These are phyloP conservation scores for Acromyrmex echinatior DNA, from an alignment of 1,140 invertebrate species.

Conservation along the genomic window DNA sequence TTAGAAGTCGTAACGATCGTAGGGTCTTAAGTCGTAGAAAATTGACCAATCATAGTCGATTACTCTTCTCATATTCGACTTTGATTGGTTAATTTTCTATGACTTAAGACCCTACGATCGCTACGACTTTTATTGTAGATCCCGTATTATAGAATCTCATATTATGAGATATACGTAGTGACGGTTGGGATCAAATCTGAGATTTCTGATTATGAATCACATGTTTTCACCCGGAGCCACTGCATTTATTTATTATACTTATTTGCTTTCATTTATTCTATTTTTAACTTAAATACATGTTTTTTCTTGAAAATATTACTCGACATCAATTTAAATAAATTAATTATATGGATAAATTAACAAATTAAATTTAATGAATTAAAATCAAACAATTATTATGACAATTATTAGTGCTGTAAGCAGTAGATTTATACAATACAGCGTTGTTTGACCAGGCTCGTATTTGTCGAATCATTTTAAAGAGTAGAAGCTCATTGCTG, in stretches of 20 bases:
- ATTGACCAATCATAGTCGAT: too few species aligned
- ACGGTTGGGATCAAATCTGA: too few species aligned
- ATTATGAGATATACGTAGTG: too few species aligned
- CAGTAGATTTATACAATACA: background rate
- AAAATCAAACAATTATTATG: background rate
- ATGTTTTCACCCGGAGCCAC: too few species aligned
- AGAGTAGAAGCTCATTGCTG: background rate
- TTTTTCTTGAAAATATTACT: background rate
- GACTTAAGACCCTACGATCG: too few species aligned
- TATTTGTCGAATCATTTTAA: slow-evolving; percentile 1
- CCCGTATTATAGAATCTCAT: too few species aligned
- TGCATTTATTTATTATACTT: background rate
- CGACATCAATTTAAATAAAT: background rate
- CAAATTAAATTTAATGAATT: background rate
- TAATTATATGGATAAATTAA: background rate
- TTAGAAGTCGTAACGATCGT: too few species aligned
- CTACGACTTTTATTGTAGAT: too few species aligned
- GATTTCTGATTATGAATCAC: too few species aligned
- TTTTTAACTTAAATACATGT: background rate
- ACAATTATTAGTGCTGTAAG: background rate
- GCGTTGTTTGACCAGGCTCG: background rate
- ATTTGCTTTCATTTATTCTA: slow-evolving; percentile 19
- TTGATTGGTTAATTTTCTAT: too few species aligned
- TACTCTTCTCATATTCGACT: too few species aligned
- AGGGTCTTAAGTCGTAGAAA: too few species aligned